phyloP scores from a whole-genome alignment of 2,797 vertebrate species.

The Micrastur ruficollis region DNA sequence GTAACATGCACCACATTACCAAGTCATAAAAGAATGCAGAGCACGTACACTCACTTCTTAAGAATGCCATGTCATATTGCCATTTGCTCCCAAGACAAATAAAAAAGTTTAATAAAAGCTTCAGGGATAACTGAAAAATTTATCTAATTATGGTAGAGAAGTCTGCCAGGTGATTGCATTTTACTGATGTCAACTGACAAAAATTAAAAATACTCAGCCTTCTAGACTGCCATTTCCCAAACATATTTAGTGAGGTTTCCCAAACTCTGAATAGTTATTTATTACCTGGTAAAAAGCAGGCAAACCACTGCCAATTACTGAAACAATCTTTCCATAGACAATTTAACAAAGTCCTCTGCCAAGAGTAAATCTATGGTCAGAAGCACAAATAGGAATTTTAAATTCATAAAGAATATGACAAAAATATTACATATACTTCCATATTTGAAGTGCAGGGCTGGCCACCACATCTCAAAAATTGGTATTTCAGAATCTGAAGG shows the following conservation, averaged over 20 bases:
- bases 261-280: background rate
- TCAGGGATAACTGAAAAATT: conserved; percentile 7
- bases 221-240: background rate
- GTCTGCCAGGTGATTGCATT: background rate
- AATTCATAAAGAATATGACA: background rate
- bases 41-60: background rate
- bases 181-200: conserved; percentile 16
- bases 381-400: background rate
- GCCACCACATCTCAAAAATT: background rate
- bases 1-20: background rate
- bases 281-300: background rate
- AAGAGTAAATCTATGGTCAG: background rate
- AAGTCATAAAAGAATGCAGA: conserved; percentile 13
- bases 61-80: background rate
- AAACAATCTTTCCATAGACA: background rate
- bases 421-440: background rate
- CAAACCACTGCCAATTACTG: background rate
- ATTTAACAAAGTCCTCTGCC: background rate
- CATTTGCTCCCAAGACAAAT: conserved; percentile 6
- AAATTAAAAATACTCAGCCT: background rate
- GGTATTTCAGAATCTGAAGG: background rate
- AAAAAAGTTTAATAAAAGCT: background rate
- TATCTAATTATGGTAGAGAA: background rate
- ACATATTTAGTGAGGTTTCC: background rate
- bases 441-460: background rate